Base-by-base conservation (phyloP, 2,797 vertebrate genomes). In the Phylloscopus collybita region DNA sequence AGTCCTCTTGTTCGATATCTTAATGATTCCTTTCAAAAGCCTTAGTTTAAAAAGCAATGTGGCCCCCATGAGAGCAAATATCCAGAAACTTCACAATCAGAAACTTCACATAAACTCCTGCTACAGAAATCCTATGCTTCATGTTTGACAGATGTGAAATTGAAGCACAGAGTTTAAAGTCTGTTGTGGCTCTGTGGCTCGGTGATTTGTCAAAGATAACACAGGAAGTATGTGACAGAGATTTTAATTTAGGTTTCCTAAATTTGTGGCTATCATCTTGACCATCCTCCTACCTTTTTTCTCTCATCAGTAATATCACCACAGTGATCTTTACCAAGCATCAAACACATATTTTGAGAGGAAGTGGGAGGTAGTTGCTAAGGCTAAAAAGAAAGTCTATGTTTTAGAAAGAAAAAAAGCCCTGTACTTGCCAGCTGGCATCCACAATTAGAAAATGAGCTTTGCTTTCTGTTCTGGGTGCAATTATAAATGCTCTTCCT, bases 351-450 rank as follows among this genome's bases (percentile, higher is more conserved):
- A 66, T 85, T 91, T 90, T 64, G 69, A 89, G 54, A 85, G n/a
- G 60, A 96, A 87, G 67, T 86, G 34, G 53, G 78, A 96, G 72
- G 61, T 60, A 84, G 66, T 32, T 91, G 56, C 65, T 90, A 57
- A 67, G 17, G 11, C 56, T 72, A 79, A 84, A 81, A 90, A 15
- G 32, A 88, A 94, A 73, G 40, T 59, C 51, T 75, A 20, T 47
- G 27, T 62, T 94, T 92, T 34, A 92, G 50, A 86, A 71, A 51
- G 61, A 82, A 91, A 89, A 80, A 38, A 89, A 92, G 27, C 17
- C n/a, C 30, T 42, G 10, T 34, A 11, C 29, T 73, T 59, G 78
- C 75, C 84, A 86, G 50, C 61, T 93, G 72, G 57, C 53, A 89
- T 10, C 19, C 23, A 76, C 34, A 62, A 17, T 53, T 79, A 10